Evolutionary conservation across 2,113 vertebrate species (phyloP).

Genomic region (Canis aureus): DNA sequence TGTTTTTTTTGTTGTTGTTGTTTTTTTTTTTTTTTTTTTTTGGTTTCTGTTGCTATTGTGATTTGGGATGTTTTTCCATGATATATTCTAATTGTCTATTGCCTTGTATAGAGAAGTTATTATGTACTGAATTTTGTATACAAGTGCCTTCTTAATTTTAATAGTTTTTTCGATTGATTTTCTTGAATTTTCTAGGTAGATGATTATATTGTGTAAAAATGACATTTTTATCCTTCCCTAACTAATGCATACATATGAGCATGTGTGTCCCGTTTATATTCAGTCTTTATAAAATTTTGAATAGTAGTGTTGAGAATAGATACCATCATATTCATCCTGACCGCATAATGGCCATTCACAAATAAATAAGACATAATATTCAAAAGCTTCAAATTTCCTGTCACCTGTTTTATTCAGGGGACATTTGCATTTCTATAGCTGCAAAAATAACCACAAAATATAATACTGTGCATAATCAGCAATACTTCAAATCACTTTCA

Average conservation of each 20-base stretch:
- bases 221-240: conserved; percentile 1
- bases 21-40: neutral
- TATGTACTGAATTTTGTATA: neutral
- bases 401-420: conserved; percentile 34
- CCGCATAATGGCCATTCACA: neutral
- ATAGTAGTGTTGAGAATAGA: conserved; percentile 19
- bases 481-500: neutral
- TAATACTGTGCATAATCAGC: neutral
- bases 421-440: conserved; percentile 59
- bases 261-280: neutral
- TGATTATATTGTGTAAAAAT: neutral
- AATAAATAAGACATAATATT: conserved; percentile 58
- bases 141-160: neutral
- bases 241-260: neutral
- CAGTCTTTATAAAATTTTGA: conserved; percentile 40
- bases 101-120: neutral
- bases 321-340: conserved; percentile 19
- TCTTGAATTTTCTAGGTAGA: neutral
- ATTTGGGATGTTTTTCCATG: neutral
- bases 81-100: neutral
- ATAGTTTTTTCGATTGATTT: neutral
- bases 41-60: neutral
- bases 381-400: conserved; percentile 33
- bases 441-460: conserved; percentile 61
- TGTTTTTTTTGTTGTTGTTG: too few species aligned